These are phyloP conservation scores for Dromaius novaehollandiae DNA, from an alignment of 2,113 vertebrate species.

Conservation along the genomic window DNA sequence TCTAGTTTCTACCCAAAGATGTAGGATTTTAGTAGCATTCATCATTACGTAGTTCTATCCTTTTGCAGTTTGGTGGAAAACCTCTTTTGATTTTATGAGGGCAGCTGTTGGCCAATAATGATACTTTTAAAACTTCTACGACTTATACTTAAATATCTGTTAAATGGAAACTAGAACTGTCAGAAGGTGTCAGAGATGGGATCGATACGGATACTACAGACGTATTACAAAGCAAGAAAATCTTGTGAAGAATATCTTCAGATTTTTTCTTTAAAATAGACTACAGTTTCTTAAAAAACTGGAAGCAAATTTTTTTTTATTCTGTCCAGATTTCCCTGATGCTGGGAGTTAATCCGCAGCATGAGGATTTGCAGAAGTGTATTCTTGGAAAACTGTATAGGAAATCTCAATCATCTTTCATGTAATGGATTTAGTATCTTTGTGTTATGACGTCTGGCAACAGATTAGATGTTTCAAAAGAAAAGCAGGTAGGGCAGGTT, in stretches of 20 bases:
- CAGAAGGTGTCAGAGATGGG: neutral
- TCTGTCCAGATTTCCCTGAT: neutral
- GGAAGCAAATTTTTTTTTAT: neutral
- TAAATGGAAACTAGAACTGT: neutral
- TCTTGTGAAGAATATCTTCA: neutral
- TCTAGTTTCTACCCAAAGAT: neutral
- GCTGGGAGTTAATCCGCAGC: neutral
- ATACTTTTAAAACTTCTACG: neutral
- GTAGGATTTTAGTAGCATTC: neutral
- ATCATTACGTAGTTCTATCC: neutral
- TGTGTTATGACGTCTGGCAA: neutral
- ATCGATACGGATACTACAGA: neutral
- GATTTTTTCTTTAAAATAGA: neutral
- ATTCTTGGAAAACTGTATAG: neutral
- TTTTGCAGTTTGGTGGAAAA: neutral
- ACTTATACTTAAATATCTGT: neutral
- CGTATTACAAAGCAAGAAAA: neutral
- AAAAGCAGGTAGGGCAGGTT: fast-evolving
- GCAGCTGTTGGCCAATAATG: neutral
- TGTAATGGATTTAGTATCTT: neutral
- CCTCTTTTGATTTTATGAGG: neutral
- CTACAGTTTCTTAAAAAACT: neutral
- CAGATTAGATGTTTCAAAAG: neutral
- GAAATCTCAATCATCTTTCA: neutral
- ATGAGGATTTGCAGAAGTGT: neutral